Base-by-base conservation (phyloP, 2,797 vertebrate genomes). In the Sciaenops ocellatus region DNA sequence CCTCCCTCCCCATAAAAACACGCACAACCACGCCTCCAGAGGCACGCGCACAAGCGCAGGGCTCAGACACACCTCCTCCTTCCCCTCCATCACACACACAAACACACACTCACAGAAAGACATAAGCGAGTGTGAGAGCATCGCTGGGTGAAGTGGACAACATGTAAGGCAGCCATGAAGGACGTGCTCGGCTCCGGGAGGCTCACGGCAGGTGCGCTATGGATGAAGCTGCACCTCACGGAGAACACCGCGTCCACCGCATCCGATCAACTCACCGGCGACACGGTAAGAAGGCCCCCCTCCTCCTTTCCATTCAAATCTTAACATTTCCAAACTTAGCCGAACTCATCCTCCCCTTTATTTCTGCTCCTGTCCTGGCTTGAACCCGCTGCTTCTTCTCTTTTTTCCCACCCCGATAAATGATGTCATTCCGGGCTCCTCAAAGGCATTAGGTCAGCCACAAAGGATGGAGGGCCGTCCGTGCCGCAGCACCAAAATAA, bases 51-150 rank as follows among this genome's bases (percentile, higher is more conserved):
- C 80, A 90, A 41, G 85, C 94, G 86, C 92, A 93, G 86, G 34
- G 69, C 91, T 87, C 89, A 84, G 91, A 94, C 91, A 92, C 93
- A 85, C 93, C 93, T 89, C 93, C 94, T 89, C 64, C 62, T 78
- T 42, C 42, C 71, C 85, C 79, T 87, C 87, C 87, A 89, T 88
- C 92, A 82, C 86, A 70, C 79, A 77, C 76, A 82, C 48, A 76
- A 63, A 44, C 38, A 60, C 26, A 69, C 76, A 41, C 63, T 13
- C 41, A 38, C 60, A 61, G 11, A 59, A 44, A 78, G 73, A 42
- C 69, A 59, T 4, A 61, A 44, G 77, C 46, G 65, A 46, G 78
- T 24, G 71, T n/a, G 79, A 63, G 73, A 73, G 76, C 85, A 77
- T 79, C 80, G 60, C 80, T 0, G 75, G 75, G 30, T 48, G 90